phyloP scores from a whole-genome alignment of 1,140 invertebrate species.

The Drosophila truncata region DNA sequence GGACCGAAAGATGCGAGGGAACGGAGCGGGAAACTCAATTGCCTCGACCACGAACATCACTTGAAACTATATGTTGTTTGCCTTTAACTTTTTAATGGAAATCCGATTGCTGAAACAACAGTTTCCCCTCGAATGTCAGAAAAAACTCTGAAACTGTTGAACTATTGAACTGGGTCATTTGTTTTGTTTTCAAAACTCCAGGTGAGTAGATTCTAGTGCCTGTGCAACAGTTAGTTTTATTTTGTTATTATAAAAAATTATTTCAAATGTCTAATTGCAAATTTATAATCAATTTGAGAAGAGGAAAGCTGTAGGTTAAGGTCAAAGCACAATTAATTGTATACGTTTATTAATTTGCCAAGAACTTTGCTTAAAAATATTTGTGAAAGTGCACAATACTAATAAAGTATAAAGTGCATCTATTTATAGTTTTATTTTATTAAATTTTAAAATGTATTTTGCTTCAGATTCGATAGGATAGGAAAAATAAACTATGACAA shows the following conservation, averaged over 20 bases:
- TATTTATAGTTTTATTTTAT: background rate
- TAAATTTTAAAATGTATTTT: background rate
- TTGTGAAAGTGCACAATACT: no score
- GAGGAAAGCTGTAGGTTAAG: background rate
- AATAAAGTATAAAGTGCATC: no score
- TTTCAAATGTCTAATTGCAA: constrained; percentile 10
- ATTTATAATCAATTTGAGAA: constrained; percentile 20
- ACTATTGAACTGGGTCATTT: constrained; percentile 32
- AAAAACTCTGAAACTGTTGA: constrained; percentile 16
- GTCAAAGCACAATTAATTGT: background rate
- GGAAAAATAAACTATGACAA: no score
- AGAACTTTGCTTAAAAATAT: background rate
- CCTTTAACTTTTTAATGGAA: constrained; percentile 19
- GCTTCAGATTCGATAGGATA: background rate
- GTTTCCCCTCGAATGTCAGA: background rate
- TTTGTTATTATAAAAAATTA: background rate
- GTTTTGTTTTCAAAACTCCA: background rate
- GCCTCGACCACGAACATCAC: constrained; percentile 20
- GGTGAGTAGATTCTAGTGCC: constrained; percentile 6
- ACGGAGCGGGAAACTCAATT: constrained; percentile 17
- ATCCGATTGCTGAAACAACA: constrained; percentile 21
- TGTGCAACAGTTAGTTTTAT: constrained; percentile 25
- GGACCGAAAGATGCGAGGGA: constrained; percentile 8
- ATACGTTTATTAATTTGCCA: no score
- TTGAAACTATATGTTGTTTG: constrained; percentile 31